These are phyloP conservation scores for Helicorthomorpha holstii DNA, from an alignment of 1,140 invertebrate genomes.

Conservation along the genomic window DNA sequence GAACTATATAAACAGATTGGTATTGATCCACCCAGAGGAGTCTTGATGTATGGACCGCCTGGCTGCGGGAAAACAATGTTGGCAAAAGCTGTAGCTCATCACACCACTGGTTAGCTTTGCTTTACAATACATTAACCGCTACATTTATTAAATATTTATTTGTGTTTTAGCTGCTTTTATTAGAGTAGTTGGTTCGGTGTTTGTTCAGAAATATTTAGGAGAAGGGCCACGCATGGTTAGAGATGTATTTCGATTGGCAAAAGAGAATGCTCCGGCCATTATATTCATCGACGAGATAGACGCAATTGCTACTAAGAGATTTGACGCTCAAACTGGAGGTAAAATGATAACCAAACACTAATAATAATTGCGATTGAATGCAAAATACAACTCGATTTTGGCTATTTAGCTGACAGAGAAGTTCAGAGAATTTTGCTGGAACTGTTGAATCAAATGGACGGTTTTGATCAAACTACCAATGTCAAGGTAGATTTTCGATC, in stretches of 20 bases:
- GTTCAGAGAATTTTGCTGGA: slow-evolving; percentile 97
- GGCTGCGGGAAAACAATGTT: slow-evolving; percentile 97
- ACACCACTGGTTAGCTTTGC: slow-evolving; percentile 59
- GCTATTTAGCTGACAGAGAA: slow-evolving; percentile 88
- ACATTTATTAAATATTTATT: too few species aligned
- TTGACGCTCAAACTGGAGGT: slow-evolving; percentile 92
- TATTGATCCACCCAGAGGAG: slow-evolving; percentile 90
- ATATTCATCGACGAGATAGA: slow-evolving; percentile 99
- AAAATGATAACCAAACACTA: slow-evolving; percentile 1
- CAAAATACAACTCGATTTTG: slow-evolving; percentile 9
- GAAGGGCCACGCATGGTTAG: slow-evolving; percentile 98
- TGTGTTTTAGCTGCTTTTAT: slow-evolving; percentile 80
- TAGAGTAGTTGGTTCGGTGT: slow-evolving; percentile 95
- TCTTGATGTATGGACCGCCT: slow-evolving; percentile 96
- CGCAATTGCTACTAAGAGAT: slow-evolving; percentile 95
- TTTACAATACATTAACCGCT: too few species aligned
- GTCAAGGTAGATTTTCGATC: slow-evolving; percentile 57
- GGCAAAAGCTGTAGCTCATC: slow-evolving; percentile 94
- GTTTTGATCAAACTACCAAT: slow-evolving; percentile 99
- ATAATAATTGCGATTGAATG: neutral
- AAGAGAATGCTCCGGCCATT: slow-evolving; percentile 98
- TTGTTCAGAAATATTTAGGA: slow-evolving; percentile 98
- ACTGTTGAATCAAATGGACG: slow-evolving; percentile 99
- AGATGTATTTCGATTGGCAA: slow-evolving; percentile 95
- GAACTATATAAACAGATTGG: slow-evolving; percentile 98